Base-by-base conservation (phyloP, 2,888 invertebrate genomes). In the Drepanosiphum platanoidis region DNA sequence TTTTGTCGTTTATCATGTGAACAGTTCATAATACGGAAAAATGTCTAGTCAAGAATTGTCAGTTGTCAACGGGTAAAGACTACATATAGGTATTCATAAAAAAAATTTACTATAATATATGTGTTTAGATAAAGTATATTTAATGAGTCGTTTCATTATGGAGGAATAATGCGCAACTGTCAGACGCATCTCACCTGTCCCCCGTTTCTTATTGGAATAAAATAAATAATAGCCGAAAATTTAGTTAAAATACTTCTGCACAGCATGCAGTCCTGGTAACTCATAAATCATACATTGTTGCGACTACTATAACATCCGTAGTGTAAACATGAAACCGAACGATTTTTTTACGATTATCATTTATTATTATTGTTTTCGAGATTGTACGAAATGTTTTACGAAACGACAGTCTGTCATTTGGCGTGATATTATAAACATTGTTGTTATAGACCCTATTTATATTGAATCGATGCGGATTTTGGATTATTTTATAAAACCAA, bases 261-360 rank as follows among this genome's bases (percentile, higher is more conserved):
- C 83, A 83, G 83, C 74, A 27, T 83, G 83, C 18, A 34, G 83
- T 83, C 83, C 46, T n/a, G 11, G 27, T 66, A 74, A 74, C n/a
- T 74, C 83, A 74, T 83, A 83, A 83, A 83, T 83, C 83, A 83
- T 74, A 80, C 27, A 68, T 46, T 71, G 70, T 80, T 70, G 66
- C 80, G n/a, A 82, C 72, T 64, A 42, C 61, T 72, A 27, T 39
- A 39, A 72, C 39, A 61, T 82, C 70, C 39, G 72, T 42, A 66
- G 42, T 72, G 82, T 82, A 82, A 82, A 82, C 64, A 72, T 22
- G 36, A 32, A 39, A 42, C 72, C 82, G 27, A 58, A 82, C 42
- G 72, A 42, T 71, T 72, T 72, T 58, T 68, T 70, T 74, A 52
- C 27, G 52, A 58, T 81, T 58, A 71, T 13, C 36, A 36, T 81